Percentiles rank a stretch among this genome's conserved stretches.
Evolutionary conservation across 2,888 invertebrate genomes (phyloP).

Genomic region (Itoplectis maculator): DNA sequence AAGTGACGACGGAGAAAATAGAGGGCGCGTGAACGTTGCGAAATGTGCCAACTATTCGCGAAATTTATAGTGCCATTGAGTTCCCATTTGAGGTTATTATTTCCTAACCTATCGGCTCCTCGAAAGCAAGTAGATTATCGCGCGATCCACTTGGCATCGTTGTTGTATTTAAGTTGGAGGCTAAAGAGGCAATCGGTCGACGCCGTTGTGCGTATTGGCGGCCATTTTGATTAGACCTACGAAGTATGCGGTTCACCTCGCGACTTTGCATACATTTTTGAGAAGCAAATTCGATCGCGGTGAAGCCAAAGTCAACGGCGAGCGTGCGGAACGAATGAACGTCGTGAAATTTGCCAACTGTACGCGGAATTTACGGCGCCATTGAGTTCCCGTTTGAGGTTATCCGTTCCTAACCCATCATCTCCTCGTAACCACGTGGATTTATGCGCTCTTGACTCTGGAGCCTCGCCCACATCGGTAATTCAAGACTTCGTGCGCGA

Average conservation of each 20-base stretch:
- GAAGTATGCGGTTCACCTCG: background rate
- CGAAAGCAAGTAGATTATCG: background rate
- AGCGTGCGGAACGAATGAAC: conserved; percentile 16
- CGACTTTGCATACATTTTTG: background rate
- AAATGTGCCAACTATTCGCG: conserved; percentile 72
- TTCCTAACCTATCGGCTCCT: conserved; percentile 32
- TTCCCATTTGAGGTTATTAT: conserved; percentile 58
- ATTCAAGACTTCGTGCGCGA: background rate
- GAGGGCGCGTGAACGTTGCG: conserved; percentile 30
- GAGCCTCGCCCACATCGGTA: conserved; percentile 24
- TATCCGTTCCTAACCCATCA: conserved; percentile 28
- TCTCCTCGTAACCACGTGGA: conserved; percentile 25
- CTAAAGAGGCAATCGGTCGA: too few species aligned
- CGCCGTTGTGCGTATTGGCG: too few species aligned
- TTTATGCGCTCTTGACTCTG: conserved; percentile 48
- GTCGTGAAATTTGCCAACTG: conserved; percentile 71
- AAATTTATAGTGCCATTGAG: conserved; percentile 74
- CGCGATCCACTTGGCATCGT: too few species aligned
- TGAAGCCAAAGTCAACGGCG: background rate
- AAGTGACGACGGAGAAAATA: background rate
- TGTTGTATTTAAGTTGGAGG: too few species aligned
- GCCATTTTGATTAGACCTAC: background rate
- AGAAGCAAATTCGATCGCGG: background rate
- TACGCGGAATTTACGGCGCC: conserved; percentile 73
- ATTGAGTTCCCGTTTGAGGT: conserved; percentile 68